Percentiles rank a stretch among this genome's conserved stretches.
Conservation (phyloP, 2,113 vertebrate species). For the Odocoileus virginianus region DNA sequence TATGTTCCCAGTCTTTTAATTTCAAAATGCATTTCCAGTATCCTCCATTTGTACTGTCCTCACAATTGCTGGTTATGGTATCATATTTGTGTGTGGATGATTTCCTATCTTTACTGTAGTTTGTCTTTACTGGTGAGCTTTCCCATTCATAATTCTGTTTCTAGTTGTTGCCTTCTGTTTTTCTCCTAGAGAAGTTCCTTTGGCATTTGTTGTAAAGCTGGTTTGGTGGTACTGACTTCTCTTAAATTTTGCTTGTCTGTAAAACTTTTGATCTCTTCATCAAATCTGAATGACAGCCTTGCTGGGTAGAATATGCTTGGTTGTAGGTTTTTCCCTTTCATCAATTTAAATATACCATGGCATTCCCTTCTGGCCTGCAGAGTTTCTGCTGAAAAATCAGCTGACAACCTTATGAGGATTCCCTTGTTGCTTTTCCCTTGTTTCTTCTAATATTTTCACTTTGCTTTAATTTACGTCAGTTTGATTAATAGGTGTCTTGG, state of each 20-base stretch:
- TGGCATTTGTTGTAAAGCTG: not conserved
- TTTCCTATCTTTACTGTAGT: not conserved
- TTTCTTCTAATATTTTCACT: not conserved
- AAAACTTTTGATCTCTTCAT: not conserved
- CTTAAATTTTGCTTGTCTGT: not conserved
- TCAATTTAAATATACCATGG: not conserved
- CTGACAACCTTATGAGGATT: not conserved
- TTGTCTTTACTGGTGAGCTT: not conserved
- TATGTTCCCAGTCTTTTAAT: not conserved
- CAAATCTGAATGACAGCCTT: not conserved
- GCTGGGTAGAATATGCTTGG: not conserved
- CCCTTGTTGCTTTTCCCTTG: not conserved
- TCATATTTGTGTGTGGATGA: not conserved
- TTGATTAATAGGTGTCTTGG: not conserved
- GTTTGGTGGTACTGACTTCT: not conserved
- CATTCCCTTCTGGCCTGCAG: not conserved
- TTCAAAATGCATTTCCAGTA: not conserved
- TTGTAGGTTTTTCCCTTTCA: not conserved
- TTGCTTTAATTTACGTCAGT: not conserved
- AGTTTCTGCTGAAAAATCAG: not conserved
- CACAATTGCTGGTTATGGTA: not conserved
- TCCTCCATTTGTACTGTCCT: not conserved
- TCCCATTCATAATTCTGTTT: not conserved
- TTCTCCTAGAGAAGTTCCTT: not conserved
- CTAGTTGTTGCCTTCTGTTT: not conserved